Percentiles rank a stretch among this genome's conserved stretches.
phyloP scores from a whole-genome alignment of 2,888 invertebrate species.

The Dryococelus australis region DNA sequence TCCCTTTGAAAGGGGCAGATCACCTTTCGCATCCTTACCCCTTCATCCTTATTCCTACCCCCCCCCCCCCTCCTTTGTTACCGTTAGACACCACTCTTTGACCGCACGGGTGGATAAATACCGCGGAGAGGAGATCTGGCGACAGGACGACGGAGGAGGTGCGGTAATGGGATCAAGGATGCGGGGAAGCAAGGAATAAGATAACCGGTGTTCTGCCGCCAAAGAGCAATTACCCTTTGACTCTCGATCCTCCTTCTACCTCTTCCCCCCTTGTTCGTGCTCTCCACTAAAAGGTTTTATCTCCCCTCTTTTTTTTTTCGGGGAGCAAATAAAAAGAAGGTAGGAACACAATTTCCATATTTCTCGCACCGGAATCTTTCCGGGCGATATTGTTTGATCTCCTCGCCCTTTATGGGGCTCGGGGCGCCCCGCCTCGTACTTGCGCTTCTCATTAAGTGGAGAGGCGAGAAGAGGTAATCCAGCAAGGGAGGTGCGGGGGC shows the following conservation, averaged over 20 bases:
- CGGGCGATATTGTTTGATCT: neutral
- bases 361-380: constrained; percentile 16
- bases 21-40: too few species aligned
- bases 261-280: neutral
- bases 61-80: too few species aligned
- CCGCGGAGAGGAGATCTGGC: neutral
- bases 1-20: too few species aligned
- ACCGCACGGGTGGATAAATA: neutral
- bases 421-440: neutral
- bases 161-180: constrained; percentile 8
- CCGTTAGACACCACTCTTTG: neutral
- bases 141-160: neutral
- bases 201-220: constrained; percentile 9
- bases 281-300: constrained; percentile 6
- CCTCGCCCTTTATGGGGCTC: neutral
- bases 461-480: neutral
- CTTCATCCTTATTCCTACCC: too few species aligned
- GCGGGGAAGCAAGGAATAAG: neutral
- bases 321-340: neutral
- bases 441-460: neutral
- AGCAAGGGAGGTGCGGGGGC: neutral
- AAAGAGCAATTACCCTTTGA: constrained; percentile 16
- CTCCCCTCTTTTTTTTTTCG: neutral
- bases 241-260: neutral
- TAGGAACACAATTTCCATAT: constrained; percentile 1